phyloP scores from a whole-genome alignment of 2,113 vertebrate genomes.

The Sigmodon hispidus region DNA sequence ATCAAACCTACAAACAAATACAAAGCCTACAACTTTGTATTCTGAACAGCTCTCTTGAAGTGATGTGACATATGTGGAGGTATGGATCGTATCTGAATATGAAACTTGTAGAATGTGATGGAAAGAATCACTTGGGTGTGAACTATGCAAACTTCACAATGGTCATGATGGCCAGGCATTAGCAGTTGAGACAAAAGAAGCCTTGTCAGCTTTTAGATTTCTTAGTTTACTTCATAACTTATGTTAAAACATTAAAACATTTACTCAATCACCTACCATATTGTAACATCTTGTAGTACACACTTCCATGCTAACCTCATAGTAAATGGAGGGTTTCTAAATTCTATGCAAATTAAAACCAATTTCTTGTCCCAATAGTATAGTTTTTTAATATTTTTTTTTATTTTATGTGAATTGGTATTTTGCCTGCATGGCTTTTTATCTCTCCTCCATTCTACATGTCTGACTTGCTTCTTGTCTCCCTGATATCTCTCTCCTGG shows the following conservation, averaged over 20 bases:
- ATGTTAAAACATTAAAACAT: neutral
- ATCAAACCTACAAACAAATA: too few relatives aligned
- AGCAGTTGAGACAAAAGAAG: neutral
- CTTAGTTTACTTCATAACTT: neutral
- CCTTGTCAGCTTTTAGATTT: too few relatives aligned
- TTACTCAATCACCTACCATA: neutral
- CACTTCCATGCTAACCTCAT: neutral
- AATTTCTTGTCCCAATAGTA: neutral
- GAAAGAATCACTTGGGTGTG: neutral
- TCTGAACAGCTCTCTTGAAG: neutral
- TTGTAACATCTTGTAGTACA: neutral
- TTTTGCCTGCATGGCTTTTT: too few relatives aligned
- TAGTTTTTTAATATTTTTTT: too few relatives aligned
- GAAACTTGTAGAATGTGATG: neutral
- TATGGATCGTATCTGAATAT: neutral
- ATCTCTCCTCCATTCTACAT: too few relatives aligned
- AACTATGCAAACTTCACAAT: neutral
- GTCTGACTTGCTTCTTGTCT: too few relatives aligned
- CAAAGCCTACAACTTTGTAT: neutral
- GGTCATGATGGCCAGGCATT: neutral
- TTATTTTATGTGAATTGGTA: too few relatives aligned
- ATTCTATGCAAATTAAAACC: neutral
- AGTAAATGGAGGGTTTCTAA: neutral
- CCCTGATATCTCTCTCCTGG: too few relatives aligned
- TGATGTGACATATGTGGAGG: neutral